Percentiles rank a stretch among this genome's conserved stretches.
phyloP scores from a whole-genome alignment of 2,113 vertebrate species.

The Dermatemys mawii region DNA sequence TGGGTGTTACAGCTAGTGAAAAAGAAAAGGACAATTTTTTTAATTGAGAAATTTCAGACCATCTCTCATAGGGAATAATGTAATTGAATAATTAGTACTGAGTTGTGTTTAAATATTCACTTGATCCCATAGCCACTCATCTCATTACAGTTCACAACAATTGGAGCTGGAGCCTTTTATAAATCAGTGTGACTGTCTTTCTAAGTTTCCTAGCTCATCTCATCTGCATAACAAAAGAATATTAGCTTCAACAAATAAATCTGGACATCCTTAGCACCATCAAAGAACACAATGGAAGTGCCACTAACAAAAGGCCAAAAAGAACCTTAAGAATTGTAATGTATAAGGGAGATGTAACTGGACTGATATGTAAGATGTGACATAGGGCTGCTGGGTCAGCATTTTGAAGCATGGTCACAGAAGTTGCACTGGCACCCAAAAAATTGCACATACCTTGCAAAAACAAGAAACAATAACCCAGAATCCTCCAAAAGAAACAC shows the following conservation, averaged over 20 bases:
- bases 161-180: not conserved
- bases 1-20: not conserved
- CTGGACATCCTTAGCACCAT: not conserved
- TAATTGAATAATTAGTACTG: slow-evolving; percentile 6
- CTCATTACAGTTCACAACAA: not conserved
- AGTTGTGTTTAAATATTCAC: not conserved
- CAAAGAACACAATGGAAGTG: not conserved
- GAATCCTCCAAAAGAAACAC: not conserved
- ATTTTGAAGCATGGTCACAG: not conserved
- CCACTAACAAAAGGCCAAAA: not conserved
- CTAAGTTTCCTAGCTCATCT: not conserved
- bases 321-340: not conserved
- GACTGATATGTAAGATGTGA: not conserved
- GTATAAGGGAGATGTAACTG: not conserved
- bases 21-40: not conserved
- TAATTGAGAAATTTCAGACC: not conserved
- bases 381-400: not conserved
- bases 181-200: not conserved
- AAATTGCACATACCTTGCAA: not conserved
- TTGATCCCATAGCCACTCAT: not conserved
- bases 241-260: not conserved
- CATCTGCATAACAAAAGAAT: not conserved
- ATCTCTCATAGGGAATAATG: not conserved
- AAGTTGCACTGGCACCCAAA: not conserved
- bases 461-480: not conserved